A percentile compares a stretch with the other conserved stretches of the same genome.
Conservation (phyloP, 1,140 invertebrate genomes). For the Drosophila bocki region DNA sequence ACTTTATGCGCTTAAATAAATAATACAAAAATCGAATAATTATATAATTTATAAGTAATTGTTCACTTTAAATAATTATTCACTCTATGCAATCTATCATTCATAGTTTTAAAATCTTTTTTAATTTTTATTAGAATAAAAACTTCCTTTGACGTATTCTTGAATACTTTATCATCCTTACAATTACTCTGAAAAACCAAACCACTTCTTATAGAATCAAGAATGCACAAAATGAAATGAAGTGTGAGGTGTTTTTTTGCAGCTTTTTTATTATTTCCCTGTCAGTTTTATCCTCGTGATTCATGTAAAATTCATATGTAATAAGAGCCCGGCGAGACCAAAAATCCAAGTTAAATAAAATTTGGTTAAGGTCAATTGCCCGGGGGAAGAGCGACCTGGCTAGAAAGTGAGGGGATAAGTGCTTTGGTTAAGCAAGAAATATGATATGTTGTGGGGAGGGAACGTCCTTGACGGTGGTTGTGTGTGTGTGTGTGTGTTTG, state of each 20-base stretch:
- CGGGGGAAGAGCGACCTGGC: not conserved
- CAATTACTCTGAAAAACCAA: not conserved
- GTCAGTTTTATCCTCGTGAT: not conserved
- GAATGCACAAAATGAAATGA: slow-evolving; percentile 1
- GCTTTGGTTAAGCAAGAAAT: slow-evolving; percentile 36
- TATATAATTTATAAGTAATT: no score
- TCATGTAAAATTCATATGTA: slow-evolving; percentile 40
- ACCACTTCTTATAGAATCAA: slow-evolving; percentile 1
- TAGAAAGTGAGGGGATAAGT: slow-evolving; percentile 3
- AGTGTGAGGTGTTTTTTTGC: not conserved
- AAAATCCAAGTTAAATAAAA: slow-evolving; percentile 18
- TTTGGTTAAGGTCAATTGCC: slow-evolving; percentile 34
- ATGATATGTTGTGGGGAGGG: slow-evolving; percentile 20
- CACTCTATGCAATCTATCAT: no score
- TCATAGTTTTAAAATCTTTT: no score
- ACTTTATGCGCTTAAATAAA: no score
- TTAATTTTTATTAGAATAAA: no score
- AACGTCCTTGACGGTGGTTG: not conserved
- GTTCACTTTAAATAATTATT: no score
- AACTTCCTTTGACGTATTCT: not conserved
- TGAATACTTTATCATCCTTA: not conserved
- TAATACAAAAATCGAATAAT: no score
- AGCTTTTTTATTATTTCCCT: not conserved
- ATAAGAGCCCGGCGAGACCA: slow-evolving; percentile 27
- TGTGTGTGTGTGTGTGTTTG: slow-evolving; percentile 7